Conservation (phyloP, 2,888 invertebrate genomes). For the Macrosoma leucophasiata region DNA sequence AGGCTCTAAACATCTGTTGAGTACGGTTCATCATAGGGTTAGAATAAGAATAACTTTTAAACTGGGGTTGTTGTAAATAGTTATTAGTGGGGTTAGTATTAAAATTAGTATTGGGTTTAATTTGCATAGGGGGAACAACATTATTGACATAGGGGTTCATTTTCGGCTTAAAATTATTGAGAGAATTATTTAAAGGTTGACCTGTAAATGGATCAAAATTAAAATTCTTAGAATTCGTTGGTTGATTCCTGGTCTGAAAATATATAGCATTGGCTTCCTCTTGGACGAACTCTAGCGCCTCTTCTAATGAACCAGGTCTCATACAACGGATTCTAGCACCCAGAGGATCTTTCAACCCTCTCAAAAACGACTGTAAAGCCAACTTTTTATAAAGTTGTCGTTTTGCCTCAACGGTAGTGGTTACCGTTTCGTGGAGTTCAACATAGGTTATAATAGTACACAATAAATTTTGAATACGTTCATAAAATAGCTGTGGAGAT, state of each 20-base stretch:
- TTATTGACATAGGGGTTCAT: background rate
- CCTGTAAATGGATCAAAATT: slow-evolving; percentile 8
- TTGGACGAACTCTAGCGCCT: slow-evolving; percentile 17
- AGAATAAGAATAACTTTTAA: background rate
- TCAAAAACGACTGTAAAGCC: slow-evolving; percentile 14
- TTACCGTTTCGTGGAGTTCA: slow-evolving; percentile 9
- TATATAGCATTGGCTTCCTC: slow-evolving; percentile 13
- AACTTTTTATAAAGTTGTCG: slow-evolving; percentile 18
- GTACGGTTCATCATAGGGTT: slow-evolving; percentile 1
- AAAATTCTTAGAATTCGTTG: slow-evolving; percentile 4
- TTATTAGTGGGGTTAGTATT: background rate
- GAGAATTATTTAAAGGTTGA: slow-evolving; percentile 1
- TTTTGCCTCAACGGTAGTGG: slow-evolving; percentile 17
- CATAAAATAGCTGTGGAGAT: slow-evolving; percentile 18
- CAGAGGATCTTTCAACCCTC: slow-evolving; percentile 20
- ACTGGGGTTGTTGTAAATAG: background rate
- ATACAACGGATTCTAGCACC: slow-evolving; percentile 23
- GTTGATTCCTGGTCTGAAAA: slow-evolving; percentile 8
- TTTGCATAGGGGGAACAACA: background rate
- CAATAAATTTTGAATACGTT: slow-evolving; percentile 14
- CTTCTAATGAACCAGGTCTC: slow-evolving; percentile 10
- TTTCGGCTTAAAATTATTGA: too few species aligned
- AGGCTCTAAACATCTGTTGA: too few species aligned
- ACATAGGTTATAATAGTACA: slow-evolving; percentile 19
- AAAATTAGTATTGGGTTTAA: background rate